Conservation (phyloP, 37 sponge, comb jelly and placozoan genomes). For the Chondrilla cf. caribensis region DNA sequence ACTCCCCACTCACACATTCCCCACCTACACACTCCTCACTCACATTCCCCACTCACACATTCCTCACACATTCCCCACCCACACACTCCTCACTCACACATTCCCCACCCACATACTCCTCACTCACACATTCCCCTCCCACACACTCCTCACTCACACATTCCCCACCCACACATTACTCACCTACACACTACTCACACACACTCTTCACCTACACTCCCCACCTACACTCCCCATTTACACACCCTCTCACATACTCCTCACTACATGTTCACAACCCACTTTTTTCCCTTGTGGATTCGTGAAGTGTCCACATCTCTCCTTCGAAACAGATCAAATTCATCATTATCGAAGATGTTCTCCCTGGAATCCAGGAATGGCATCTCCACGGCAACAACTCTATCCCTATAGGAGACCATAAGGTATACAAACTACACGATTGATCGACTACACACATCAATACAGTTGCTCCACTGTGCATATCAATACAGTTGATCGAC, state of each 20-base stretch:
- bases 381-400: background rate
- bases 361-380: conserved; percentile 42
- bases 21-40: too few species aligned
- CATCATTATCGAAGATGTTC: conserved; percentile 66
- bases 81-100: too few species aligned
- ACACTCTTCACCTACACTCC: background rate
- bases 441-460: background rate
- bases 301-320: conserved; percentile 47
- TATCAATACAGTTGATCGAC: too few species aligned
- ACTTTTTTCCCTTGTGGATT: conserved; percentile 75
- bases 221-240: background rate
- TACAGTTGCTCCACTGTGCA: too few species aligned
- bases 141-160: too few species aligned
- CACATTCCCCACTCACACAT: conserved; percentile 34
- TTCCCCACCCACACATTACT: too few species aligned
- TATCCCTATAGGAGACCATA: background rate
- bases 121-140: too few species aligned
- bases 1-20: too few species aligned
- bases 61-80: conserved; percentile 27
- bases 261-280: background rate
- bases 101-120: too few species aligned
- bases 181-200: background rate
- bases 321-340: conserved; percentile 73
- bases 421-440: background rate
- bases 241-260: too few species aligned